A percentile compares a stretch with the other conserved stretches of the same genome.
Conservation (phyloP, 2,888 invertebrate species). For the Drosophila tanythrix region DNA sequence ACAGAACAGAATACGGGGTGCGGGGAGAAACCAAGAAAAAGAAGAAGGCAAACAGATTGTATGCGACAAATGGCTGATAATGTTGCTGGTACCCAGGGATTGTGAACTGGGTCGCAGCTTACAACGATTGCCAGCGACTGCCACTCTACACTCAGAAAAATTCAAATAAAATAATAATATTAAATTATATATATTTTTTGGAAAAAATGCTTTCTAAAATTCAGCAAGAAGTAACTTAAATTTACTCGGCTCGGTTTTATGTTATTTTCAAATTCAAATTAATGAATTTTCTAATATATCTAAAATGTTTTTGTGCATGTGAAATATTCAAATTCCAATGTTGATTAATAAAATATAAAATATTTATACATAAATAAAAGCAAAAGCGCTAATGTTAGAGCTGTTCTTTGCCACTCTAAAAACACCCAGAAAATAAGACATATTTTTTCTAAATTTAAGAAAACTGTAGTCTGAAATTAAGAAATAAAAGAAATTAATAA, state of each 20-base stretch:
- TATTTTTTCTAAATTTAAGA: not conserved
- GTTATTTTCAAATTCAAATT: not conserved
- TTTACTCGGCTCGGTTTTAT: not conserved
- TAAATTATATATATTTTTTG: not conserved
- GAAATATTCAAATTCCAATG: not conserved
- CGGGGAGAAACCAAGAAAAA: constrained; percentile 29
- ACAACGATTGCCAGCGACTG: constrained; percentile 2
- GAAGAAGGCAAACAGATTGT: constrained; percentile 76
- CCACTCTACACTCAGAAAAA: not conserved
- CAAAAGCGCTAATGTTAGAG: fast-evolving
- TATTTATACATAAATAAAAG: not conserved
- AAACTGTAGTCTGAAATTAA: not conserved
- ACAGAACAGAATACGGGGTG: constrained; percentile 5
- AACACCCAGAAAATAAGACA: not conserved
- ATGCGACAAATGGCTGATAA: constrained; percentile 81
- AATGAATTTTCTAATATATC: not conserved
- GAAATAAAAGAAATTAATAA: not conserved
- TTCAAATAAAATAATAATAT: too few species aligned
- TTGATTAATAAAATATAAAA: not conserved
- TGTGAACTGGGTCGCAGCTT: constrained; percentile 23
- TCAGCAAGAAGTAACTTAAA: not conserved
- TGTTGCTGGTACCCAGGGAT: constrained; percentile 64
- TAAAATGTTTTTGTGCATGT: not conserved
- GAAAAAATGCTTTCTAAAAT: not conserved
- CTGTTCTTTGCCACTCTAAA: not conserved